Conservation (phyloP, 2,113 vertebrate genomes). For the Echinops telfairi region DNA sequence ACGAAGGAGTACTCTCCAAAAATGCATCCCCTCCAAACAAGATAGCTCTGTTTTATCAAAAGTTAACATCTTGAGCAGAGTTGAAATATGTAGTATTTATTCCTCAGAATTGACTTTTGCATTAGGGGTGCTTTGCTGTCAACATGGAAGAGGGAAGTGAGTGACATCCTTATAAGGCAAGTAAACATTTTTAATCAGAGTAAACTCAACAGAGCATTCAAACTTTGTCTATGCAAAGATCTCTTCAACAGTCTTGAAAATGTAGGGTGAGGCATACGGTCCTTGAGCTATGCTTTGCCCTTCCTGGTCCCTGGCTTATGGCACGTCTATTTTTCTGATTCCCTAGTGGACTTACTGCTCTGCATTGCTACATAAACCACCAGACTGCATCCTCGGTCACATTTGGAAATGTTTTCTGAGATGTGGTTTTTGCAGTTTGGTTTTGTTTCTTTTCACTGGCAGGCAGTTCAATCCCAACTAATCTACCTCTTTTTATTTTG, state of each 20-base stretch:
- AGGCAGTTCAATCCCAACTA: conserved; percentile 21
- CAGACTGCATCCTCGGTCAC: conserved; percentile 44
- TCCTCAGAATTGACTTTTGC: not conserved
- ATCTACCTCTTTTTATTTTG: conserved; percentile 1
- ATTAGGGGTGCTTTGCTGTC: not conserved
- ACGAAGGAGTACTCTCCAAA: not conserved
- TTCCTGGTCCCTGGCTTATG: conserved; percentile 37
- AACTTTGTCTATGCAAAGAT: not conserved
- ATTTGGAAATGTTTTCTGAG: conserved; percentile 59
- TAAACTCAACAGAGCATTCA: not conserved
- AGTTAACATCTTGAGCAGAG: not conserved
- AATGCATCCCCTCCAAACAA: not conserved
- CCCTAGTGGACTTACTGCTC: conserved; percentile 51
- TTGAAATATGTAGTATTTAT: not conserved
- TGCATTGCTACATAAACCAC: conserved; percentile 46
- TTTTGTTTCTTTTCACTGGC: not conserved
- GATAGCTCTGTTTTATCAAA: not conserved
- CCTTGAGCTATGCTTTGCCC: not conserved
- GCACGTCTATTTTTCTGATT: conserved; percentile 60
- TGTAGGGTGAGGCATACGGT: not conserved
- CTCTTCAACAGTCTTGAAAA: not conserved
- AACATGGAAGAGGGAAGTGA: not conserved
- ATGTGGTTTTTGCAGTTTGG: conserved; percentile 58
- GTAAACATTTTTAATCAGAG: conserved; percentile 50
- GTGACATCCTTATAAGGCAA: conserved; percentile 36